Evolutionary conservation across 2,797 vertebrate genomes (phyloP), one percentile per base, ranked within the genome.

Genomic region (Garrulus glandarius): DNA sequence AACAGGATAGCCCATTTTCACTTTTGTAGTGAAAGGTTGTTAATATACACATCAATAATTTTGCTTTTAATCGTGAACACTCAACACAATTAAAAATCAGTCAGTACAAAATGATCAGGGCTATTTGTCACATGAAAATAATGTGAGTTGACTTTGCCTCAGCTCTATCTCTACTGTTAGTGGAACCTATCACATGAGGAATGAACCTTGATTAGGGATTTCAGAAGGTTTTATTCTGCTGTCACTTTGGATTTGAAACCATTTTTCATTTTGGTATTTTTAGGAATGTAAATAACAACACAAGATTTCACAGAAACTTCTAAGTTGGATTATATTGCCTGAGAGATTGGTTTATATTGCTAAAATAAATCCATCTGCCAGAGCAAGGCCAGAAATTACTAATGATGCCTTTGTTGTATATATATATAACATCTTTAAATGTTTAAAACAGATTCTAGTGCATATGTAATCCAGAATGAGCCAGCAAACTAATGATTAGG

Each of bases 241-340:
- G 67, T 88, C 64, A 55, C 30, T 92, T 95, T 89, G 53, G 78
- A 92, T 94, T 87, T 93, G 60, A 94, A 86, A 64, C 37, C 20
- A 41, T 81, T 89, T 92, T 36, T 84, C 32, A 79, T 81, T 87
- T 85, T 71, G 34, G 47, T 68, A 43, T 64, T 87, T 95, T 92
- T 81, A 55, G n/a, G 70, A 80, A 84, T 86, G 80, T 76, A 81
- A 93, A 83, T 84, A 85, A 69, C 26, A 79, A 32, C 26, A 88
- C 53, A 72, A 72, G 15, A 55, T 68, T 64, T 87, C 53, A 86
- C 39, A 84, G 39, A 83, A 87, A 64, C 18, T 10, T 82, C 41
- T 59, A 59, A 56, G 17, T 36, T 81, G n/a, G 26, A 47, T 39
- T 71, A 27, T 37, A 20, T 29, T 71, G 11, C 19, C 14, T 61